phyloP scores from a whole-genome alignment of 2,113 vertebrate species.

The Salvator merianae region DNA sequence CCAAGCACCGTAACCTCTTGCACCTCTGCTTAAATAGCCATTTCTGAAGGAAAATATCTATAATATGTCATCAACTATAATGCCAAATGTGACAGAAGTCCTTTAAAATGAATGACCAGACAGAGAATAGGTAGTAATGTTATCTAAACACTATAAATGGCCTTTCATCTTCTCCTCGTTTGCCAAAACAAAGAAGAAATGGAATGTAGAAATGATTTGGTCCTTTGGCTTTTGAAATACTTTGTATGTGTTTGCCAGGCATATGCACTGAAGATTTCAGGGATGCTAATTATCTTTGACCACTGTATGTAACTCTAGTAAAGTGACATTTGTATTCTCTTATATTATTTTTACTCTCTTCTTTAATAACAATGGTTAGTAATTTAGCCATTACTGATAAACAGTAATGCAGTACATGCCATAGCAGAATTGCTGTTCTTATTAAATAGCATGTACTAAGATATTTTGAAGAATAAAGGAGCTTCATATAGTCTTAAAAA shows the following conservation, averaged over 20 bases:
- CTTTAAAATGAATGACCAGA: slow-evolving; percentile 82
- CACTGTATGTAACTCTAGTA: slow-evolving; percentile 3
- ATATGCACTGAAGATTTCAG: slow-evolving; percentile 1
- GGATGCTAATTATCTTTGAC: background rate
- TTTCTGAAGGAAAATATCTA: slow-evolving; percentile 80
- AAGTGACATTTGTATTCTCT: slow-evolving; percentile 15
- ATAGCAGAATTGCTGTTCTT: background rate
- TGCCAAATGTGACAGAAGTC: slow-evolving; percentile 80
- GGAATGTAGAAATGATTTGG: slow-evolving; percentile 73
- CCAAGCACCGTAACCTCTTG: slow-evolving; percentile 83
- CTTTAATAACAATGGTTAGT: background rate
- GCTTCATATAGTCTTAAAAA: background rate
- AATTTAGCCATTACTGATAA: background rate
- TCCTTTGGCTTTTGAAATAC: slow-evolving; percentile 58
- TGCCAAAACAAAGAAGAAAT: slow-evolving; percentile 51
- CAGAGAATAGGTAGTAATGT: slow-evolving; percentile 86
- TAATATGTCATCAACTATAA: slow-evolving; percentile 81
- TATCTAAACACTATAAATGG: slow-evolving; percentile 84
- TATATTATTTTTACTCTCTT: background rate
- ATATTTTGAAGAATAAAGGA: background rate
- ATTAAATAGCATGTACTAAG: background rate
- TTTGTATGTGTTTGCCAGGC: slow-evolving; percentile 37
- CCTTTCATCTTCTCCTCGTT: slow-evolving; percentile 72
- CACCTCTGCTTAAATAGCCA: slow-evolving; percentile 75
- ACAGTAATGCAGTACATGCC: background rate